A percentile compares a stretch with the other conserved stretches of the same genome.
These are phyloP conservation scores for Sinosuthora webbiana DNA, from an alignment of 2,113 vertebrate species.

Conservation along the genomic window DNA sequence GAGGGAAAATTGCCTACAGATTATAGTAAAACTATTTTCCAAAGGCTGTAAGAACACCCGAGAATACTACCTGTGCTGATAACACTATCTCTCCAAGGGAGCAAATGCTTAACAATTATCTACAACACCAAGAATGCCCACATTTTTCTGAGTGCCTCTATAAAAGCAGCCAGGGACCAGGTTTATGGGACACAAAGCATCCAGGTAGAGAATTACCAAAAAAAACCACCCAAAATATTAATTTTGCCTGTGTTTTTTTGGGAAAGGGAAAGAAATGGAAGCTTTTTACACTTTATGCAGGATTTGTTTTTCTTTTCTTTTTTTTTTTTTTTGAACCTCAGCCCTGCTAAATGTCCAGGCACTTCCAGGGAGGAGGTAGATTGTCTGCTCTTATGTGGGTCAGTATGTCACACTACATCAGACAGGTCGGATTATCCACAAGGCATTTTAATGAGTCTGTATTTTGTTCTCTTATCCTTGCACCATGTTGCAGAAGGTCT, in stretches of 20 bases:
- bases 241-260: neutral
- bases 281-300: neutral
- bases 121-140: neutral
- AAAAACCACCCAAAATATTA: neutral
- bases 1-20: conserved; percentile 35
- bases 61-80: conserved; percentile 23
- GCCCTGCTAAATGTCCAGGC: neutral
- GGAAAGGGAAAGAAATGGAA: neutral
- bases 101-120: conserved; percentile 18
- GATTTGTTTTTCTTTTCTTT: neutral
- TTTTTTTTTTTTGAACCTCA: neutral
- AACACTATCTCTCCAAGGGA: conserved; percentile 8
- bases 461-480: neutral
- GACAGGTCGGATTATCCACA: neutral
- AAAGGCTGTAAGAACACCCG: neutral
- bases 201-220: neutral
- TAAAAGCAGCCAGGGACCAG: neutral
- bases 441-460: neutral
- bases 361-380: neutral
- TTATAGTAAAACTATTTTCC: conserved; percentile 34
- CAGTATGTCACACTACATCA: neutral
- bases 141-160: neutral
- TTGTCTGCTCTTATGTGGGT: neutral
- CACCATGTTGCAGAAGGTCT: neutral
- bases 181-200: neutral